Evolutionary conservation across 1,140 invertebrate species (phyloP).

Genomic region (Bombus cullumanus): DNA sequence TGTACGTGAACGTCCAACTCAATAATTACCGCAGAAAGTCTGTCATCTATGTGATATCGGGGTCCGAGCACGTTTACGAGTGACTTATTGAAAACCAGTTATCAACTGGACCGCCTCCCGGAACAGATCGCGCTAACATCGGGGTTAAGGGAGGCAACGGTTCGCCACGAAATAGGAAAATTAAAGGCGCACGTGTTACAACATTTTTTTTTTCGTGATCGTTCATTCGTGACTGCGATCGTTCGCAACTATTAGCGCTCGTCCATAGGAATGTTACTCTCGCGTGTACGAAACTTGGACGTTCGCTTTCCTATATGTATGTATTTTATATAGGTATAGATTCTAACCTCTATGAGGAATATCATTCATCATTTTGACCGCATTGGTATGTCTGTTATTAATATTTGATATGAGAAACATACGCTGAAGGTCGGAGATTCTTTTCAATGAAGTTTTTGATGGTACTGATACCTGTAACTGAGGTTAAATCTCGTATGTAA

Average conservation of each 20-base stretch:
- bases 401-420: neutral
- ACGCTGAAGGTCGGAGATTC: neutral
- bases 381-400: neutral
- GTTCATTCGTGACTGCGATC: neutral
- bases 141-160: neutral
- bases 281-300: neutral
- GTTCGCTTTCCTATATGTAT: neutral
- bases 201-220: slow-evolving; percentile 7
- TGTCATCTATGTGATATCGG: slow-evolving; percentile 21
- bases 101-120: slow-evolving; percentile 4
- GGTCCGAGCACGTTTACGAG: neutral
- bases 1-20: no score
- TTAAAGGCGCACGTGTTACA: slow-evolving; percentile 13
- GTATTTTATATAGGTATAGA: neutral
- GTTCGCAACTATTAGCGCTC: neutral
- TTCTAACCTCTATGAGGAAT: no score
- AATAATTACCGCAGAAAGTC: slow-evolving; percentile 20
- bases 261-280: neutral
- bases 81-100: slow-evolving; percentile 45
- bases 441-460: no score
- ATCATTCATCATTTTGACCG: no score
- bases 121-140: neutral
- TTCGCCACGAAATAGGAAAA: slow-evolving; percentile 12
- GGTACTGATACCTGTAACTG: no score
- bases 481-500: no score